Percentiles rank a stretch among this genome's conserved stretches.
Evolutionary conservation across 1,140 invertebrate species (phyloP).

Genomic region (Eumeta japonica): DNA sequence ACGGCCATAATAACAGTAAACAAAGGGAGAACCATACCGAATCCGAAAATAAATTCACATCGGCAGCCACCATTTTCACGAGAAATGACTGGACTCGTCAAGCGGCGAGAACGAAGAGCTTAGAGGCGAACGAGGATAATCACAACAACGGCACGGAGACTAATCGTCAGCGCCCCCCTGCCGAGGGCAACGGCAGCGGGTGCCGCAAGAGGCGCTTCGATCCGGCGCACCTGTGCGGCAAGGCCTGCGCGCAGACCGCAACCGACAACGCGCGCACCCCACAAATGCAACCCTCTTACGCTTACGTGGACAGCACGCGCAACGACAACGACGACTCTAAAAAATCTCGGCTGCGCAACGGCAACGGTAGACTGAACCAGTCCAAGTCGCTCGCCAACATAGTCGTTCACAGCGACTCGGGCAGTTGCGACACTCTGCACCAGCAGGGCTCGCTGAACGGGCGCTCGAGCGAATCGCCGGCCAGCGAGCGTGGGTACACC

Average conservation of each 20-base stretch:
- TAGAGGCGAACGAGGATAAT: conserved; percentile 45
- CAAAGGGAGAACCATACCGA: conserved; percentile 22
- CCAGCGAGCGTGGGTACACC: conserved; percentile 47
- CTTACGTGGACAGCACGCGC: conserved; percentile 34
- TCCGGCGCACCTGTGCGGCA: conserved; percentile 51
- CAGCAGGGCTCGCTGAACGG: conserved; percentile 47
- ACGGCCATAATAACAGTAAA: conserved; percentile 34
- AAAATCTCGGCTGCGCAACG: conserved; percentile 40
- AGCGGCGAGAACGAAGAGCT: conserved; percentile 57
- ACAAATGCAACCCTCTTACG: conserved; percentile 35
- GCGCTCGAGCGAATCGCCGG: conserved; percentile 45
- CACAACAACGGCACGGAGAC: conserved; percentile 27
- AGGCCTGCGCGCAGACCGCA: conserved; percentile 28
- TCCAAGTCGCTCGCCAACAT: conserved; percentile 54
- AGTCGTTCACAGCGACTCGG: conserved; percentile 48
- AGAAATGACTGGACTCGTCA: conserved; percentile 59
- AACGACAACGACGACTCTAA: conserved; percentile 35
- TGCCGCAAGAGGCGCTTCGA: conserved; percentile 45
- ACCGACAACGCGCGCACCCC: conserved; percentile 22
- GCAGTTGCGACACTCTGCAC: conserved; percentile 51
- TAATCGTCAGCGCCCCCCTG: conserved; percentile 29
- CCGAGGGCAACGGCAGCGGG: conserved; percentile 36
- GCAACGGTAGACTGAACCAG: conserved; percentile 47
- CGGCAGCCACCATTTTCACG: conserved; percentile 57
- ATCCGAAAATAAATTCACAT: conserved; percentile 35